Conservation (phyloP, 2,888 invertebrate species). For the Miltochrista miniata region DNA sequence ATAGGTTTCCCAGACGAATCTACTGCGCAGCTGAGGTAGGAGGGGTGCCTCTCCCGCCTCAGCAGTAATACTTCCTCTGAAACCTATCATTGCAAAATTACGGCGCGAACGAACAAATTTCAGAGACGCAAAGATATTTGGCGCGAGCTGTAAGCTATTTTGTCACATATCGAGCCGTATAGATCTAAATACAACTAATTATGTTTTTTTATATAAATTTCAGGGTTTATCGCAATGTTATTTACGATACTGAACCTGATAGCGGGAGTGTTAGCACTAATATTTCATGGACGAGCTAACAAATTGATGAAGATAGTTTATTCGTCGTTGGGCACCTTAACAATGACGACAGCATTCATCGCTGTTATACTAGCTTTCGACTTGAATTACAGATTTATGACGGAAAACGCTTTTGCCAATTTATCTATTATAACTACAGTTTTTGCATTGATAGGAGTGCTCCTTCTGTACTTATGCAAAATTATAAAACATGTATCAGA, state of each 20-base stretch:
- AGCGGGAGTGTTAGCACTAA: slow-evolving; percentile 49
- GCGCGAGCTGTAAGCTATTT: no score
- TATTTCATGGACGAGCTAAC: slow-evolving; percentile 26
- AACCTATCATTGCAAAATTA: no score
- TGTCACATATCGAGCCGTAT: no score
- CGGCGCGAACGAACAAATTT: no score
- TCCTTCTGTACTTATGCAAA: slow-evolving; percentile 34
- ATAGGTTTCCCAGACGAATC: no score
- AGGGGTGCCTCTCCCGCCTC: no score
- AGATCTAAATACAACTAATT: no score
- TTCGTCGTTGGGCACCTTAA: slow-evolving; percentile 39
- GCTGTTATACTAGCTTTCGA: slow-evolving; percentile 48
- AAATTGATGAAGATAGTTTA: slow-evolving; percentile 40
- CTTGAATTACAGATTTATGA: slow-evolving; percentile 15
- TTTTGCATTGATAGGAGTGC: slow-evolving; percentile 45
- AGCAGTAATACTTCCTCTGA: no score
- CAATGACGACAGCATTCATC: slow-evolving; percentile 50
- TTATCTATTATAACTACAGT: slow-evolving; percentile 46
- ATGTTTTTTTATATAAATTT: slow-evolving; percentile 25
- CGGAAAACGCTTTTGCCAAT: slow-evolving; percentile 37
- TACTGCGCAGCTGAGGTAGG: no score
- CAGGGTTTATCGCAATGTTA: slow-evolving; percentile 60
- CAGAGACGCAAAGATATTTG: no score
- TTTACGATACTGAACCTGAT: slow-evolving; percentile 52
- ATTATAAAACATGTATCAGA: neutral